A percentile compares a stretch with the other conserved stretches of the same genome.
These are phyloP conservation scores for Macropus fuliginosus DNA, from an alignment of 2,797 vertebrate species.

Conservation along the genomic window DNA sequence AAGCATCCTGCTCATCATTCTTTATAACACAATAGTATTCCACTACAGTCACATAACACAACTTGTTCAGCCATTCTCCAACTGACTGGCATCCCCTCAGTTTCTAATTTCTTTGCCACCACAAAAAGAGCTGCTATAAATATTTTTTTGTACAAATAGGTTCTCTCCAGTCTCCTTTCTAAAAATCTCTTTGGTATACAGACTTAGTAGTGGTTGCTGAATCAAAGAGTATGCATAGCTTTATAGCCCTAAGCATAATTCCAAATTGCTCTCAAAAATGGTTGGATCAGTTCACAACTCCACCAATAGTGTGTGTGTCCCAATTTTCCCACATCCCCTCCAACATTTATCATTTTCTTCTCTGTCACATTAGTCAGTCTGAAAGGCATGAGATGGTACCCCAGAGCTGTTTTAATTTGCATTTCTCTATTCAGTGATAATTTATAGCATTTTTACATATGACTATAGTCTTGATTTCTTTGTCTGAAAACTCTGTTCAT, in stretches of 20 bases:
- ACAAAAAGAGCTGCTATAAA: background rate
- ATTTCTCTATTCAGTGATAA: background rate
- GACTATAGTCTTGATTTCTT: background rate
- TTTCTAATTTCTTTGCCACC: background rate
- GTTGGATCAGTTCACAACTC: no score
- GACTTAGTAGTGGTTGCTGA: no score
- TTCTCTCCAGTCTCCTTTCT: background rate
- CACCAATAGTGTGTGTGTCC: background rate
- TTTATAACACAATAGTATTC: background rate
- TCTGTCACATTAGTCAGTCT: background rate
- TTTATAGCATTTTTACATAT: background rate
- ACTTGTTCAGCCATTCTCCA: background rate
- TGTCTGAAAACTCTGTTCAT: background rate
- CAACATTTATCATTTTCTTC: background rate
- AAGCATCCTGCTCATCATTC: background rate
- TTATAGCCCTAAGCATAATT: background rate
- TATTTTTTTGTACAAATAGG: background rate
- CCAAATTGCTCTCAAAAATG: background rate
- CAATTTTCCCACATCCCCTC: background rate
- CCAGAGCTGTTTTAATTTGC: background rate
- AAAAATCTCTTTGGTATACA: background rate
- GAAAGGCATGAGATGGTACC: background rate
- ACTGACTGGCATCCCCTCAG: background rate
- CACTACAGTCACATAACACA: background rate
- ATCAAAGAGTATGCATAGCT: background rate